Evolutionary conservation across 37 sponge, comb jelly and placozoan species (phyloP).

Genomic region (Theonella swinhoei): DNA sequence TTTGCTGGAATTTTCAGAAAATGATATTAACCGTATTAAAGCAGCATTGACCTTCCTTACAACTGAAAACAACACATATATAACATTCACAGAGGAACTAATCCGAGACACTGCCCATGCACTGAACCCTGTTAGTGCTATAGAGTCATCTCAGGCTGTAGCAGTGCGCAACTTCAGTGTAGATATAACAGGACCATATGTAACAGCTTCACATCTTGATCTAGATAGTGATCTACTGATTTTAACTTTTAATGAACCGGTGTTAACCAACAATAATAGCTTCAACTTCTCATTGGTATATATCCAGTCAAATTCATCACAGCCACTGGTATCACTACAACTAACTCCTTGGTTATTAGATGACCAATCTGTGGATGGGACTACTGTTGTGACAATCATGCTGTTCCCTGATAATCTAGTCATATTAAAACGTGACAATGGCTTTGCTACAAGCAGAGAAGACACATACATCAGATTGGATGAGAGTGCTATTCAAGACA

Average conservation of each 20-base stretch:
- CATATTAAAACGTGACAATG: slow-evolving; percentile 48
- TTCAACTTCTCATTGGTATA: slow-evolving; percentile 52
- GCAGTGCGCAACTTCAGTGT: slow-evolving; percentile 52
- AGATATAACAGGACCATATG: slow-evolving; percentile 64
- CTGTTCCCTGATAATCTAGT: slow-evolving; percentile 64
- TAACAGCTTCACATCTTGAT: slow-evolving; percentile 55
- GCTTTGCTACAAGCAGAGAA: slow-evolving; percentile 35
- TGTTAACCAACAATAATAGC: slow-evolving; percentile 37
- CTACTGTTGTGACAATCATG: slow-evolving; percentile 40
- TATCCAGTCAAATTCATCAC: slow-evolving; percentile 30
- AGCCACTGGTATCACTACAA: not conserved
- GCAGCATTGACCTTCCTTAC: slow-evolving; percentile 66
- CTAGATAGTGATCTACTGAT: slow-evolving; percentile 69
- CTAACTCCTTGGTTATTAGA: slow-evolving; percentile 33
- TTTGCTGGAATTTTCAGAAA: slow-evolving; percentile 36
- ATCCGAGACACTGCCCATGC: slow-evolving; percentile 78
- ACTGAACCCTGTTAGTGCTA: slow-evolving; percentile 42
- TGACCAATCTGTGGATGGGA: slow-evolving; percentile 47
- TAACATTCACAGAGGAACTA: slow-evolving; percentile 67
- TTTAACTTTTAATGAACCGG: slow-evolving; percentile 88
- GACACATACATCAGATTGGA: slow-evolving; percentile 44
- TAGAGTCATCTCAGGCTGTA: slow-evolving; percentile 36
- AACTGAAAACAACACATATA: slow-evolving; percentile 63
- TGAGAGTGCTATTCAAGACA: slow-evolving; percentile 59
- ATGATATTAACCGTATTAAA: slow-evolving; percentile 66